Base-by-base conservation (phyloP, 2,888 invertebrate species). In the Lottia gigantea region DNA sequence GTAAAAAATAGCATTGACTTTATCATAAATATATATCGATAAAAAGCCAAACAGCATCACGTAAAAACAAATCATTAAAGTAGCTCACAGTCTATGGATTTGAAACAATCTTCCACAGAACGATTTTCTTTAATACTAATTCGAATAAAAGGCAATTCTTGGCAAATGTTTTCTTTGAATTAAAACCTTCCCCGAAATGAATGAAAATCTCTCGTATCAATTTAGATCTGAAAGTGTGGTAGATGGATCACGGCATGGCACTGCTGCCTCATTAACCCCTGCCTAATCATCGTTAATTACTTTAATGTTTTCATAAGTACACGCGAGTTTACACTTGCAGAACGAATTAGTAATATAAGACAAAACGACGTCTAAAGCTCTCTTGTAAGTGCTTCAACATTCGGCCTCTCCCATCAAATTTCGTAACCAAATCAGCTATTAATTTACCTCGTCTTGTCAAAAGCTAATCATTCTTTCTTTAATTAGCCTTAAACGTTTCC, bases 321-420 rank as follows among this genome's bases (percentile, higher is more conserved):
- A 55, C 23, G 55, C 23, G 23, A 55, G 55, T 55, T 55, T 55
- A 55, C 55, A 55, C 55, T 55, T 55, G 55, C 55, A 23, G 55
- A 55, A 55, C 23, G 19, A 55, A 55, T 55, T 55, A 55, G 55
- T 55, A 55, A 55, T 14, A 12, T 16, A 55, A 55, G 55, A 55
- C 55, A 55, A 23, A 55, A 55, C 16, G 55, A 23, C 55, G 19
- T 55, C 23, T 23, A 55, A 55, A 11, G 11, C 23, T 23, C 55
- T 23, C 55, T 55, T 55, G 19, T 55, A 55, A 55, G 55, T 23
- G 55, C 23, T 55, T 55, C 55, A 55, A 23, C 55, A 55, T 55
- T 23, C 55, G 55, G 23, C 19, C 23, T 23, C 19, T 12, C 23
- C 55, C 55, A 55, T 55, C 55, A 55, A 55, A 55, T 55, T 55